These are phyloP conservation scores for Athetis lepigone DNA, from an alignment of 2,888 invertebrate genomes.

Conservation along the genomic window DNA sequence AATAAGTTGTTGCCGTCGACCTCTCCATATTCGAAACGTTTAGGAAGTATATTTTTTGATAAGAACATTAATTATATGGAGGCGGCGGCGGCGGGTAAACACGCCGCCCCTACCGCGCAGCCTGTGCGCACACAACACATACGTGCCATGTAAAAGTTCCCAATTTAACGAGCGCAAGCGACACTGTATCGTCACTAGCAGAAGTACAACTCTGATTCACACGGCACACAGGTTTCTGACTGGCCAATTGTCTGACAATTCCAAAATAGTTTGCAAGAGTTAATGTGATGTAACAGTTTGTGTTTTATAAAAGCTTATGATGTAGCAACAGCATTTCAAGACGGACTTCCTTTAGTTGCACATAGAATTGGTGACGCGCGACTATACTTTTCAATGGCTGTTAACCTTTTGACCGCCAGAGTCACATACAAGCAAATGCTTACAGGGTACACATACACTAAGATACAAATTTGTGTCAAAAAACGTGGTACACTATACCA, in stretches of 20 bases:
- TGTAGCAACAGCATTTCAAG: neutral
- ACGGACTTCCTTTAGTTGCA: too few species aligned
- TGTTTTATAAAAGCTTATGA: too few species aligned
- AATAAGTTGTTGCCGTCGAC: conserved; percentile 1
- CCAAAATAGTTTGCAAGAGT: too few species aligned
- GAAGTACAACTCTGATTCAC: conserved; percentile 31
- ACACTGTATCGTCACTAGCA: neutral
- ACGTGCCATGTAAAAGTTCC: conserved; percentile 31
- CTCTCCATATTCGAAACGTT: conserved; percentile 21
- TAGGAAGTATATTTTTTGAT: conserved; percentile 50
- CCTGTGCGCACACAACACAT: conserved; percentile 29
- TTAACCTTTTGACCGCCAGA: too few species aligned
- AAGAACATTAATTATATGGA: conserved; percentile 55
- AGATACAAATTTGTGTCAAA: too few species aligned
- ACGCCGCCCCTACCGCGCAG: conserved; percentile 32
- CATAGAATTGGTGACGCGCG: too few species aligned
- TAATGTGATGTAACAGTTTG: neutral
- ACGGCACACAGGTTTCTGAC: too few species aligned
- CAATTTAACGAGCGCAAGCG: neutral
- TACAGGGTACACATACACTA: too few species aligned
- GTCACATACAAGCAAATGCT: too few species aligned
- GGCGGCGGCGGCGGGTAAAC: conserved; percentile 47
- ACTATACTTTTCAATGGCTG: too few species aligned
- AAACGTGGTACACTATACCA: too few species aligned
- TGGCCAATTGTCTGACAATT: too few species aligned